These are phyloP conservation scores for Rhinolophus ferrumequinum DNA, from an alignment of 2,113 vertebrate species.

Conservation along the genomic window DNA sequence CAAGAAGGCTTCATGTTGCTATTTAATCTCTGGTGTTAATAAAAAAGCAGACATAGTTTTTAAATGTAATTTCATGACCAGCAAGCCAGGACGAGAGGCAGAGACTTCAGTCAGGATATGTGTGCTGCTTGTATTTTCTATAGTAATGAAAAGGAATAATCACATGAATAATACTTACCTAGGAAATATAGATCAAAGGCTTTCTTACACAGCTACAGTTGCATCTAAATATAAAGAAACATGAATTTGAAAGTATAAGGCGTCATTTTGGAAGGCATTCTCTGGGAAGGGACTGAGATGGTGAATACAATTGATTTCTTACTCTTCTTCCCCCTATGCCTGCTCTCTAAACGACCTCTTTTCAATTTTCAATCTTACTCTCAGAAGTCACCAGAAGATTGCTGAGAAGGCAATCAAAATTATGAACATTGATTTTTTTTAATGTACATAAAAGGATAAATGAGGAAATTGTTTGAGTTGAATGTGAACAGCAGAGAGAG, in stretches of 20 bases:
- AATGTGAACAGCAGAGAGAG: slow-evolving; percentile 10
- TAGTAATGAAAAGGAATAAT: neutral
- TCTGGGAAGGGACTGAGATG: neutral
- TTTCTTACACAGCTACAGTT: neutral
- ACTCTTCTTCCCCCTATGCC: neutral
- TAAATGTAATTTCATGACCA: slow-evolving; percentile 8
- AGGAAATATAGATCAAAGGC: neutral
- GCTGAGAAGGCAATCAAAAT: slow-evolving; percentile 50
- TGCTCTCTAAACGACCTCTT: slow-evolving; percentile 33
- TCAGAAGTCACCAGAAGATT: slow-evolving; percentile 24
- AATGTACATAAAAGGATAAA: slow-evolving; percentile 52
- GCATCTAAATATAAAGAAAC: slow-evolving; percentile 51
- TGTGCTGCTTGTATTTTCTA: neutral
- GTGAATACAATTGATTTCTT: neutral
- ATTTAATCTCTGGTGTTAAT: slow-evolving; percentile 16
- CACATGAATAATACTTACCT: neutral
- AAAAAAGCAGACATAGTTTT: neutral
- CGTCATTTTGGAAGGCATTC: neutral
- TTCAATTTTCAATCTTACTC: slow-evolving; percentile 32
- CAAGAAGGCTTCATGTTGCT: neutral
- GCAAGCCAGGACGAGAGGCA: neutral
- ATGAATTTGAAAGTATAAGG: slow-evolving; percentile 34
- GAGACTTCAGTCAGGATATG: neutral
- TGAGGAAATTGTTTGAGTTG: slow-evolving; percentile 7
- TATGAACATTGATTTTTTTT: slow-evolving; percentile 20